Base-by-base conservation (phyloP, 2,888 invertebrate species). In the Pemphredon lugubris region DNA sequence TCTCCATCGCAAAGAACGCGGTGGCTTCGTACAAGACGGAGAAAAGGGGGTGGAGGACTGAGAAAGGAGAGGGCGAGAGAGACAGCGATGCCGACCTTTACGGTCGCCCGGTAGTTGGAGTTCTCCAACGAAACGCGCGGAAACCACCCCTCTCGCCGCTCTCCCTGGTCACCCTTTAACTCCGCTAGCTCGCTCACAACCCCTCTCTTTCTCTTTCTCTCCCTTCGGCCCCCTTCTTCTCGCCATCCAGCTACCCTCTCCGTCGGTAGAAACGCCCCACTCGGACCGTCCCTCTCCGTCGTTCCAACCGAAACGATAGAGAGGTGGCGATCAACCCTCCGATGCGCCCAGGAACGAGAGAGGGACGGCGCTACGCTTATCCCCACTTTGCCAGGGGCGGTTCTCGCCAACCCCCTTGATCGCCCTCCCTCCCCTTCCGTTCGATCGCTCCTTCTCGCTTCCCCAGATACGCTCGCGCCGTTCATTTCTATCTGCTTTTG, bases 321-420 rank as follows among this genome's bases (percentile, higher is more conserved):
- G 9, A 6, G 23, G 45, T 50, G 53, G 42, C 2, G 42, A 50
- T 7, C 68, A 50, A 60, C 60, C 77, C 39, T 39, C 63, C 20
- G 60, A 59, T 74, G 58, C 48, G 63, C 42, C 59, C 45, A 23
- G 42, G 16, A 58, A 48, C 44, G 39, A 37, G 70, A 78, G 59
- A 59, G 58, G 60, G 73, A 76, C 45, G 65, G 70, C 69, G 72
- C 76, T 82, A 75, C 75, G 73, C 70, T 81, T 73, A 68, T 65
- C 82, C 79, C 82, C 73, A 64, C 71, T 21, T 9, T 7, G 1
- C 7, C 18, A 48, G 58, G 66, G 74, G 75, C 75, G 75, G 75
- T 47, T 59, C 74, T 60, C 54, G 37, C 26, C 70, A 57, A 74
- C 73, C 59, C 59, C 57, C 58, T 16, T 44, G 55, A 57, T 60